Evolutionary conservation across 1,140 invertebrate genomes (phyloP).

Genomic region (Drosophila varians): DNA sequence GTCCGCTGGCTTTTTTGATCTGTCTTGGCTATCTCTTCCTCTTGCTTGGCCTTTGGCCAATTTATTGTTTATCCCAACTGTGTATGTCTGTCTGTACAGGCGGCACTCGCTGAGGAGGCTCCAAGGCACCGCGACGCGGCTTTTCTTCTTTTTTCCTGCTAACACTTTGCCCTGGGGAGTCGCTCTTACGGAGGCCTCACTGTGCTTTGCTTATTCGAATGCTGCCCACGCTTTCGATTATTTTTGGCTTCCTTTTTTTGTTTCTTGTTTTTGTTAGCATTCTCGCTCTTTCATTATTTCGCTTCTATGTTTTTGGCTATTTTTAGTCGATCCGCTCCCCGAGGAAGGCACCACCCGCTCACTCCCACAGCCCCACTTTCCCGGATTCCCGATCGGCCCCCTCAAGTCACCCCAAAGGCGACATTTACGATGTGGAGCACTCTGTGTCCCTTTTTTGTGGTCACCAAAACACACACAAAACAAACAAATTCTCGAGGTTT

Average conservation of each 20-base stretch:
- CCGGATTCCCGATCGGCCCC: too few species aligned
- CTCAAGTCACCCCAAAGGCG: too few species aligned
- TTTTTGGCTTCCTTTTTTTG: conserved; percentile 44
- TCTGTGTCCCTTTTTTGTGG: conserved; percentile 48
- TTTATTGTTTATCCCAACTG: conserved; percentile 62
- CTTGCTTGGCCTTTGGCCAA: conserved; percentile 54
- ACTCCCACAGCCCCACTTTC: conserved; percentile 26
- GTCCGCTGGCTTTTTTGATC: conserved; percentile 41
- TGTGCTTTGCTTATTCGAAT: conserved; percentile 24
- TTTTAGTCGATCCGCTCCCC: conserved; percentile 52
- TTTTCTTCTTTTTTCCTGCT: neutral
- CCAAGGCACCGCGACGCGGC: neutral
- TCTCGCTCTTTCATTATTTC: conserved; percentile 7
- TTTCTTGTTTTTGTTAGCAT: conserved; percentile 1
- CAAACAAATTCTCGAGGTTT: neutral
- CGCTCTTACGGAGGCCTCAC: neutral
- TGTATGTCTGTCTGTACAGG: conserved; percentile 33
- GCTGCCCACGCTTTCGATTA: conserved; percentile 54
- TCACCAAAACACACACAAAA: conserved; percentile 7
- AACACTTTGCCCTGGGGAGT: neutral
- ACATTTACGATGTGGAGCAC: conserved; percentile 5
- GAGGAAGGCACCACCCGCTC: neutral
- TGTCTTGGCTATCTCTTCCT: conserved; percentile 13
- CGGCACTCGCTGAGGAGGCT: neutral
- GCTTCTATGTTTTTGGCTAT: conserved; percentile 48